Percentiles rank a stretch among this genome's conserved stretches.
Evolutionary conservation across 2,888 invertebrate species (phyloP).

Genomic region (Drepanosiphum platanoidis): DNA sequence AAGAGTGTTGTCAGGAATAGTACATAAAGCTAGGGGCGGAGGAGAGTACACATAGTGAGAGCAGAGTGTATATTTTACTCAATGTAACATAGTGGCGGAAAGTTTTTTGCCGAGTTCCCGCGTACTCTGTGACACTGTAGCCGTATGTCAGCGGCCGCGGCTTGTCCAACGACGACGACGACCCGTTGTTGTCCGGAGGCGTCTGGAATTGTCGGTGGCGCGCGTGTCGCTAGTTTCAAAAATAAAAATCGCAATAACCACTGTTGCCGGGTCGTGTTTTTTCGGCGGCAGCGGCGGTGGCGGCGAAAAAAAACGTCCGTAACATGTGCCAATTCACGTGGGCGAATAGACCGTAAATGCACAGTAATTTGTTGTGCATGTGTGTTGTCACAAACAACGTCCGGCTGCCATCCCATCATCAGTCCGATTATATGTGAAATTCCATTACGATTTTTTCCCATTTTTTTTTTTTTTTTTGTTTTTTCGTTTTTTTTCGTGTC

Average conservation of each 20-base stretch:
- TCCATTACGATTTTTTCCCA: background rate
- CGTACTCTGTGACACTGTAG: background rate
- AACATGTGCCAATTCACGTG: constrained; percentile 59
- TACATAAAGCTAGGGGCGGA: background rate
- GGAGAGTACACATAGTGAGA: background rate
- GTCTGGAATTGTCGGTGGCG: constrained; percentile 27
- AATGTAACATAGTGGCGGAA: background rate
- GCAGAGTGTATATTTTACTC: background rate
- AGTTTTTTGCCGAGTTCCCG: background rate
- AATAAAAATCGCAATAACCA: constrained; percentile 57
- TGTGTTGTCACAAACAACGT: constrained; percentile 58
- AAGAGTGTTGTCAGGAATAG: background rate
- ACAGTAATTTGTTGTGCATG: constrained; percentile 57
- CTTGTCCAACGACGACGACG: background rate
- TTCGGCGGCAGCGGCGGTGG: constrained; percentile 23
- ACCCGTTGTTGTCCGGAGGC: constrained; percentile 33
- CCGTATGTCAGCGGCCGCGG: no score
- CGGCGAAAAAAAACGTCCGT: constrained; percentile 38
- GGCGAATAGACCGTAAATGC: constrained; percentile 60
- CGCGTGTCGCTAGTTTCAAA: constrained; percentile 50
- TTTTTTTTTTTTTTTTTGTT: background rate
- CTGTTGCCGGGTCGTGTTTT: constrained; percentile 48
- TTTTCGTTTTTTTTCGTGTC: background rate
- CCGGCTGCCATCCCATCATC: constrained; percentile 46
- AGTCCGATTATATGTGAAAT: constrained; percentile 40